These are phyloP conservation scores for Scaptomyza parva DNA, from an alignment of 2,888 invertebrate genomes.

Conservation along the genomic window DNA sequence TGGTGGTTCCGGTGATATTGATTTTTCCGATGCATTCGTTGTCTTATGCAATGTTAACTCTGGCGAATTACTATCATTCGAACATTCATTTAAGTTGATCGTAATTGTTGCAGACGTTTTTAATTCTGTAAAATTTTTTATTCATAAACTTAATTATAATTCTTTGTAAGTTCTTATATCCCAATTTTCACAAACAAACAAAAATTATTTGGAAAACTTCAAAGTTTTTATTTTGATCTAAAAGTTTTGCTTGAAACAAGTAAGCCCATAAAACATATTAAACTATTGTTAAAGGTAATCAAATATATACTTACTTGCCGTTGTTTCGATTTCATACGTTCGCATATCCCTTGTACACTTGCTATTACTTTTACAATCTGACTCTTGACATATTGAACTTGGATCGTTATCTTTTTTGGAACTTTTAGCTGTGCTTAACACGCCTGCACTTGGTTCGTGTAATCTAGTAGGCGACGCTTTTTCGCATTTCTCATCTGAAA, in stretches of 20 bases:
- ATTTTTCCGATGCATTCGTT: conserved; percentile 52
- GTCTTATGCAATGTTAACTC: conserved; percentile 54
- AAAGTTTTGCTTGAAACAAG: too few relatives aligned
- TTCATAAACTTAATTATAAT: too few relatives aligned
- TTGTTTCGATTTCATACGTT: conserved; percentile 32
- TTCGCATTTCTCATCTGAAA: conserved; percentile 45
- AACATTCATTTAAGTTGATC: conserved; percentile 62
- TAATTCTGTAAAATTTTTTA: conserved; percentile 53
- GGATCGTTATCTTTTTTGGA: conserved; percentile 24
- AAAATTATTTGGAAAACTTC: too few relatives aligned
- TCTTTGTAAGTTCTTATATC: too few relatives aligned
- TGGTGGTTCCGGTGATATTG: conserved; percentile 70
- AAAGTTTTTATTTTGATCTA: too few relatives aligned
- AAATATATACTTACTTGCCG: conserved; percentile 45
- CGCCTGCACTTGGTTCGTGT: conserved; percentile 15
- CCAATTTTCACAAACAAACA: too few relatives aligned
- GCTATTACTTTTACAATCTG: conserved; percentile 26
- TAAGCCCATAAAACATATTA: too few relatives aligned
- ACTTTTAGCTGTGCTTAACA: conserved; percentile 9
- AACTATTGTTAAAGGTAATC: neutral
- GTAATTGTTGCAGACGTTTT: conserved; percentile 47
- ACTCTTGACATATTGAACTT: conserved; percentile 26
- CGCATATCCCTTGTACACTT: conserved; percentile 35
- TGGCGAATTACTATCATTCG: conserved; percentile 74
- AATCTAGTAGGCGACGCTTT: conserved; percentile 11